Conservation (phyloP, 30 jellyfish, hydroid and myxozoan genomes). For the Aurelia aurita complex sp. Pacific region DNA sequence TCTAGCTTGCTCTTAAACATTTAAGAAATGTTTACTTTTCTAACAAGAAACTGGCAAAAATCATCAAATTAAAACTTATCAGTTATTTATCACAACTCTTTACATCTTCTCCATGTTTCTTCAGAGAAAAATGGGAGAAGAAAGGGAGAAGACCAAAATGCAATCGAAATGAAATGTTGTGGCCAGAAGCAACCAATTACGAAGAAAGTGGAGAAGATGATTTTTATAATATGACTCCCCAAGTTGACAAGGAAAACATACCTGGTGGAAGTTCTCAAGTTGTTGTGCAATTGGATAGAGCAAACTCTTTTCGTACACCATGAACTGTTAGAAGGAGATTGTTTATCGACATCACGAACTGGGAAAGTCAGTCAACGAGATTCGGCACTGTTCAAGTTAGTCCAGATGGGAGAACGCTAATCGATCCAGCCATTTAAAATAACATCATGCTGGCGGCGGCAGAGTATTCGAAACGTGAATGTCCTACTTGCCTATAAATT, state of each 20-base stretch:
- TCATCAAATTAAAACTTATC: no score
- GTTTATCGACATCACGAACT: constrained; percentile 6
- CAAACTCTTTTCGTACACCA: neutral
- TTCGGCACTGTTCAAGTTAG: constrained; percentile 7
- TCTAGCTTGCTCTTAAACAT: no score
- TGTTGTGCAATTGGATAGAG: constrained; percentile 3
- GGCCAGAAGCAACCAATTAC: neutral
- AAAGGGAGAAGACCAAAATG: constrained; percentile 17
- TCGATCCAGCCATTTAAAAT: constrained; percentile 6
- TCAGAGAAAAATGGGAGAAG: neutral
- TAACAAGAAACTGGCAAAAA: no score
- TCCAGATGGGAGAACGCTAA: constrained; percentile 21
- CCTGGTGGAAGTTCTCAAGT: neutral
- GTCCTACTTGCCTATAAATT: neutral
- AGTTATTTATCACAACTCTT: neutral
- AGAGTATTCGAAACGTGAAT: constrained; percentile 1
- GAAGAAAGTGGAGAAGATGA: neutral
- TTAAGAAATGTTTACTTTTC: no score
- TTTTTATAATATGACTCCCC: neutral
- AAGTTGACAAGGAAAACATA: neutral
- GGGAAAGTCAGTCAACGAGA: neutral
- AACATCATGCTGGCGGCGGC: constrained; percentile 20
- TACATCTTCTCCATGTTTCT: neutral
- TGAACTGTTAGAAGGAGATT: neutral
- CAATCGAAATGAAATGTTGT: neutral